Conservation (phyloP, 2,797 vertebrate species). For the Galaxias olidus region DNA sequence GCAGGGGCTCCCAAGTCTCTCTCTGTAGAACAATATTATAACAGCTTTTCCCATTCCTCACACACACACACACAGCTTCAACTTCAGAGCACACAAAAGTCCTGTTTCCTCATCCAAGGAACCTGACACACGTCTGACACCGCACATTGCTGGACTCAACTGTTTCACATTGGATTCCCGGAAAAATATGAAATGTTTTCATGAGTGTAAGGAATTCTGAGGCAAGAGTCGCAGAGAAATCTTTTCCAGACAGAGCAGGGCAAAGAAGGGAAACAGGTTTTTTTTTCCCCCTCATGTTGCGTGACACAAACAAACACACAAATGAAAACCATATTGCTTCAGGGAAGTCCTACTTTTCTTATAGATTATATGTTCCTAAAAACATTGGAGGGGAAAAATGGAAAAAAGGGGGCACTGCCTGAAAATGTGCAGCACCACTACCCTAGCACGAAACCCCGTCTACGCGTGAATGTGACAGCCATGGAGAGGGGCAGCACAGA, state of each 20-base stretch:
- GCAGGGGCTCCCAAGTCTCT: constrained; percentile 36
- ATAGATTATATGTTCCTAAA: constrained; percentile 21
- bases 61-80: constrained; percentile 42
- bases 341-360: constrained; percentile 39
- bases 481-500: too few relatives aligned
- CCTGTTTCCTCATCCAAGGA: constrained; percentile 33
- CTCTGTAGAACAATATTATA: constrained; percentile 62
- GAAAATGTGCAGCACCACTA: constrained; percentile 27
- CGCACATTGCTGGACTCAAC: constrained; percentile 43
- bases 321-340: constrained; percentile 60
- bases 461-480: too few relatives aligned
- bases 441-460: too few relatives aligned
- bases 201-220: constrained; percentile 48
- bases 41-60: constrained; percentile 51
- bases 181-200: constrained; percentile 60
- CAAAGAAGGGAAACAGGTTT: constrained; percentile 28
- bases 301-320: constrained; percentile 7
- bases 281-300: constrained; percentile 15
- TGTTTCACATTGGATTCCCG: constrained; percentile 53
- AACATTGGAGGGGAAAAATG: constrained; percentile 16
- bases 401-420: not conserved
- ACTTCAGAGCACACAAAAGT: constrained; percentile 24
- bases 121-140: constrained; percentile 45
- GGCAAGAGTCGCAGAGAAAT: constrained; percentile 42
- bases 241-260: constrained; percentile 55